Base-by-base conservation (phyloP, 1,140 invertebrate species). In the Ceratina calcarata region DNA sequence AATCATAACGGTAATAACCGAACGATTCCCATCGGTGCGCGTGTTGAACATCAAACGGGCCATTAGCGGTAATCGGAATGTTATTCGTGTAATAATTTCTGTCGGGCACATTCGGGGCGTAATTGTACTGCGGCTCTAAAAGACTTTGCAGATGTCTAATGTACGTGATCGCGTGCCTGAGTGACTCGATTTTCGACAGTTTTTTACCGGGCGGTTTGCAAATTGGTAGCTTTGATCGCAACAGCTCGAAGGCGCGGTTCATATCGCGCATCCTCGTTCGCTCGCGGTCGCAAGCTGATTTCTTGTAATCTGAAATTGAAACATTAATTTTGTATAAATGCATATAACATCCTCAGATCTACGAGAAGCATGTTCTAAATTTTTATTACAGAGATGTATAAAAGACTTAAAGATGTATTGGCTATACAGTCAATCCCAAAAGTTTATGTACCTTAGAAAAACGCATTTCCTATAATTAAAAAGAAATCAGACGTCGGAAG, bases 181-280 rank as follows among this genome's bases (percentile, higher is more conserved):
- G 92, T 37, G 96, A 97, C 89, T 98, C 97, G 76, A 98, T 97
- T 92, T 98, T 97, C 1, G 96, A 97, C 81, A 97, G 94, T 90
- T 97, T 97, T 89, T 97, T 98, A n/a, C 97, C 97, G 12, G 96
- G 96, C 0, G 96, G 96, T 87, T 97, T 97, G 62, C 95, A 95
- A 57, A 95, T 95, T 1, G 97, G 97, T 67, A 98, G 91, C 88
- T 96, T 95, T 32, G 96, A 95, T 57, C 97, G 93, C 22, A 98
- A 91, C 37, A 95, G 89, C 86, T 98, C 97, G 86, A 97, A 98
- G 0, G 97, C 97, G 60, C 95, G 94, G 90, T 98, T 98, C 97
- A 98, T 98, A 82, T 98, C 97, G 1, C 96, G 93, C 97, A 98
- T 98, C 53, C 97, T 92, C 0, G 96, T 97, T 18, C 97, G 91